Evolutionary conservation across 2,797 vertebrate genomes (phyloP), one percentile per base, ranked within the genome.

Genomic region (Dromococcyx pavoninus): DNA sequence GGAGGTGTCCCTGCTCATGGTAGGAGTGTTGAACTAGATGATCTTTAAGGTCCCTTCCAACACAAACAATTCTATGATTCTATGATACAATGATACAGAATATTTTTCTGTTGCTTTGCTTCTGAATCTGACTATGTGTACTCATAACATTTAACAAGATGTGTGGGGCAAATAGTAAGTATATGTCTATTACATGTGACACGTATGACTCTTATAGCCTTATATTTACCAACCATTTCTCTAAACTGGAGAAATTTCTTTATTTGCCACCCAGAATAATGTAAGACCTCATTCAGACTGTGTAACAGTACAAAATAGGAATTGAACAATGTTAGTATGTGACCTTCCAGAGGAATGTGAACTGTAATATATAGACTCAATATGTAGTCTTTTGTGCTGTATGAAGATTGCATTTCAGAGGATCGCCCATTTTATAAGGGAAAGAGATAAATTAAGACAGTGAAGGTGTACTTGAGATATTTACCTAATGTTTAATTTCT

Each of bases 351-450:
- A 61, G 11, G 2, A 76, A 56, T 33, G 4, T 18, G 30, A 66
- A 46, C 7, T 37, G 10, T 33, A 62, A 50, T 58, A 76, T 30
- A 41, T n/a, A 41, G 46, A 89, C 14, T 12, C 25, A 71, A 30
- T 6, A 10, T 33, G n/a, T 18, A 77, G 18, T 50, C 16, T 67
- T 84, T 76, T 53, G 11, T 54, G 21, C 22, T 43, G 2, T 27
- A 35, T 62, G 27, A 88, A 57, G 5, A 61, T 69, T 73, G 27
- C 8, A 37, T 57, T 53, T 77, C 44, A 61, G 33, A 72, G 0
- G 0, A 54, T 74, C 2, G 2, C 39, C 19, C 13, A 65, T 3
- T 19, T 30, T 69, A 1, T 65, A 43, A 33, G 2, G 7, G 16
- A 74, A 85, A 84, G 3, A 27, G 27, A 64, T 18, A 53, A 64